These are phyloP conservation scores for Graptemys geographica DNA, from an alignment of 2,797 vertebrate species.

Conservation along the genomic window DNA sequence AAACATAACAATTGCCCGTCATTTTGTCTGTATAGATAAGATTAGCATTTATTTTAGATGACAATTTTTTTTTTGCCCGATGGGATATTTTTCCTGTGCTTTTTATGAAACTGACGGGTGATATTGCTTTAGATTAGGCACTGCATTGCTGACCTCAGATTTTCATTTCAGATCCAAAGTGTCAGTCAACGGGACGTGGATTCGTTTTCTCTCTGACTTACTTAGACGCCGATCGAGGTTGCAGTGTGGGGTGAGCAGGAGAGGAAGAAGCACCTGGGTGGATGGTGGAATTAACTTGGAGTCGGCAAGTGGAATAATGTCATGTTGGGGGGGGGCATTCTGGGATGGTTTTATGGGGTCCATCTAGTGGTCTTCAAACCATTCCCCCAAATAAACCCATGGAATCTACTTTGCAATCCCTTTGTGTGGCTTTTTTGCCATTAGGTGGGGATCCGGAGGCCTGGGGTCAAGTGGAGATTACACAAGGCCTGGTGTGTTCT, in stretches of 20 bases:
- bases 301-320: constrained; percentile 21
- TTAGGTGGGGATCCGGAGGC: constrained; percentile 9
- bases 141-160: constrained; percentile 28
- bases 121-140: constrained; percentile 68
- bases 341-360: constrained; percentile 38
- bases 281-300: constrained; percentile 19
- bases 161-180: constrained; percentile 51
- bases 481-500: background rate
- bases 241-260: background rate
- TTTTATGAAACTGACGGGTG: constrained; percentile 72
- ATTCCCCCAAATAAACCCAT: constrained; percentile 25
- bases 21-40: constrained; percentile 48
- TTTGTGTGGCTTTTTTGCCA: constrained; percentile 2
- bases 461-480: background rate
- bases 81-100: background rate
- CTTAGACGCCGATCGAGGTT: constrained; percentile 54
- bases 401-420: constrained; percentile 20
- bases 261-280: constrained; percentile 25
- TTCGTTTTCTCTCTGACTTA: constrained; percentile 51
- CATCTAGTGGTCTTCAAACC: constrained; percentile 57
- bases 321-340: background rate
- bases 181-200: background rate
- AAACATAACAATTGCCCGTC: constrained; percentile 34
- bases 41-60: constrained; percentile 62
- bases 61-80: background rate